Base-by-base conservation (phyloP, 2,113 vertebrate genomes). In the Platycercus adscitus region DNA sequence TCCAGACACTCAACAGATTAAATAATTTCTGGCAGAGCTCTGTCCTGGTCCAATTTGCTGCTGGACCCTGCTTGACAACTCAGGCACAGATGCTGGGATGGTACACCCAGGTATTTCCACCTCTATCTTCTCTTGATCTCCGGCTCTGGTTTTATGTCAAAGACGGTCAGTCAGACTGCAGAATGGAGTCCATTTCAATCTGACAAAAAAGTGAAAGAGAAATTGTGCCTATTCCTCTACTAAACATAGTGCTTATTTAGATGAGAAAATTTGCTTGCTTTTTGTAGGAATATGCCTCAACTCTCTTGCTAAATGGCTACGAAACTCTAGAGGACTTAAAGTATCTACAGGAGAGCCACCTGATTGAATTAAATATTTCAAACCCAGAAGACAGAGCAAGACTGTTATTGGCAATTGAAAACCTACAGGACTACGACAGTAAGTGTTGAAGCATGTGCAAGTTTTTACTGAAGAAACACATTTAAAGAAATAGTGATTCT, bases 271-370 rank as follows among this genome's bases (percentile, higher is more conserved):
- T 47, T 93, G 28, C 58, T 61, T 94, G 14, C 61, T 94, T 86
- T 80, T 63, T 23, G 23, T 76, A 99, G 99, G 99, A 99, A 71
- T 99, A 99, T 19, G 96, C 98, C 72, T 99, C 99, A 55, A 99
- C 99, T 5, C 92, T 99, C 95, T 97, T 99, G 90, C 97, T 99
- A 50, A 99, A 99, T 31, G 99, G 99, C 81, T 99, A 99, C 93
- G 98, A 99, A 98, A 98, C 97, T 13, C 97, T 99, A 78, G 99
- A 99, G n/a, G 99, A 99, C 97, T 98, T 99, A 92, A 98, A 98
- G 91, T 98, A 99, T 83, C 97, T 99, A 92, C 98, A 99, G 88
- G 99, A 99, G 73, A 99, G 98, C 92, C 99, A 99, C 88, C 97
- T 99, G 71, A 98, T 99, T 58, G 99, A 99, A 97, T 97, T 99